A percentile compares a stretch with the other conserved stretches of the same genome.
phyloP scores from a whole-genome alignment of 2,888 invertebrate genomes.

The Sisyra nigra region DNA sequence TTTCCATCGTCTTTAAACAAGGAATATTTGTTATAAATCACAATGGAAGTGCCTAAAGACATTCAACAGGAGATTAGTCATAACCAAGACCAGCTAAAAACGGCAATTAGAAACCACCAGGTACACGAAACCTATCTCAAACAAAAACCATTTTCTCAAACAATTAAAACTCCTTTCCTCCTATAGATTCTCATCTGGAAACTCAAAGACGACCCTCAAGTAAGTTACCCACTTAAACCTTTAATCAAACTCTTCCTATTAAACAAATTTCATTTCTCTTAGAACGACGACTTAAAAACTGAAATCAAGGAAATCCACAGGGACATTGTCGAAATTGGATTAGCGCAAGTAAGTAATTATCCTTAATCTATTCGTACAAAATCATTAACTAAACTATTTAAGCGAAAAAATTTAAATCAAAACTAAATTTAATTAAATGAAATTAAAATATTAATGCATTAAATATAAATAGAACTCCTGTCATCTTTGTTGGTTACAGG shows the following conservation, averaged over 20 bases:
- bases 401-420: no score
- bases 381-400: no score
- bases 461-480: neutral
- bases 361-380: no score
- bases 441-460: neutral
- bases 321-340: conserved; percentile 23
- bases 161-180: conserved; percentile 10
- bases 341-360: conserved; percentile 22
- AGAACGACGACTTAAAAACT: conserved; percentile 22
- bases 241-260: no score
- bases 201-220: conserved; percentile 20
- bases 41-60: conserved; percentile 25
- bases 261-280: conserved; percentile 10
- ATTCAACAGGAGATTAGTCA: conserved; percentile 23
- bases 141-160: neutral
- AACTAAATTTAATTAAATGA: neutral
- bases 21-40: no score
- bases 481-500: neutral
- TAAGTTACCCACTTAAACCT: conserved; percentile 15
- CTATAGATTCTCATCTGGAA: conserved; percentile 21
- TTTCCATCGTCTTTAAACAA: no score
- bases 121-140: conserved; percentile 16
- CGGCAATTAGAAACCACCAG: conserved; percentile 28
- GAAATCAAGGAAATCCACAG: conserved; percentile 23
- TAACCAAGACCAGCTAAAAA: conserved; percentile 25